Conservation (phyloP, 2,797 vertebrate species). For the Enteromius mattozi region DNA sequence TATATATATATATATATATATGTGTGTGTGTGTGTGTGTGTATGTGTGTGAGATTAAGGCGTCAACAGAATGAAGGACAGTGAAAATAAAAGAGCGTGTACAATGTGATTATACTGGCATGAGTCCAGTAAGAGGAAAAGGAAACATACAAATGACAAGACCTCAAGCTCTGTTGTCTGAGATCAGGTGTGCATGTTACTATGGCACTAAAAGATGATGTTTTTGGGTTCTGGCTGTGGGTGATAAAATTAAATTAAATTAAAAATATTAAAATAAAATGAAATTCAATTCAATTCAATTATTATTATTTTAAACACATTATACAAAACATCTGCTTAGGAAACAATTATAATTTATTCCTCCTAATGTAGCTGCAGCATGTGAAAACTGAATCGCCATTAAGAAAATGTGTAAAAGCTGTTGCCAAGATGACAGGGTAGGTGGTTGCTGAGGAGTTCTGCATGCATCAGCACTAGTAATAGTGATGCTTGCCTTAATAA, state of each 20-base stretch:
- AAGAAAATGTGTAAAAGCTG: not conserved
- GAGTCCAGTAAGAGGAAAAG: conserved; percentile 20
- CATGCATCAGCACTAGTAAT: not conserved
- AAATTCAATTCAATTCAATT: no score
- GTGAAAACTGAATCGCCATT: conserved; percentile 40
- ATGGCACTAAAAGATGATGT: conserved; percentile 11
- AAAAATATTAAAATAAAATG: not conserved
- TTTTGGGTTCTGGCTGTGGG: not conserved
- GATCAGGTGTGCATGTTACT: conserved; percentile 47
- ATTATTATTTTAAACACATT: no score
- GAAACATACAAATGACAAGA: conserved; percentile 25
- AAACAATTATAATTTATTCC: not conserved
- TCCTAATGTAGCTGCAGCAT: not conserved
- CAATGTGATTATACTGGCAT: conserved; percentile 50
- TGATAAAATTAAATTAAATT: not conserved
- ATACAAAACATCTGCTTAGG: not conserved
- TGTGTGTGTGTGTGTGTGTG: not conserved
- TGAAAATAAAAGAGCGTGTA: conserved; percentile 35
- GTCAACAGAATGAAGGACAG: conserved; percentile 28
- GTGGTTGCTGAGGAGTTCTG: not conserved
- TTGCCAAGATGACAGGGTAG: not conserved
- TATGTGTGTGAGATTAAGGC: conserved; percentile 43
- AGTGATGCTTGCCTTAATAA: not conserved
- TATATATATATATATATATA: not conserved
- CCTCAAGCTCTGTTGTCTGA: not conserved